A percentile compares a stretch with the other conserved stretches of the same genome.
Evolutionary conservation across 2,888 invertebrate species (phyloP).

Genomic region (Scaptomyza cyrtandrae): DNA sequence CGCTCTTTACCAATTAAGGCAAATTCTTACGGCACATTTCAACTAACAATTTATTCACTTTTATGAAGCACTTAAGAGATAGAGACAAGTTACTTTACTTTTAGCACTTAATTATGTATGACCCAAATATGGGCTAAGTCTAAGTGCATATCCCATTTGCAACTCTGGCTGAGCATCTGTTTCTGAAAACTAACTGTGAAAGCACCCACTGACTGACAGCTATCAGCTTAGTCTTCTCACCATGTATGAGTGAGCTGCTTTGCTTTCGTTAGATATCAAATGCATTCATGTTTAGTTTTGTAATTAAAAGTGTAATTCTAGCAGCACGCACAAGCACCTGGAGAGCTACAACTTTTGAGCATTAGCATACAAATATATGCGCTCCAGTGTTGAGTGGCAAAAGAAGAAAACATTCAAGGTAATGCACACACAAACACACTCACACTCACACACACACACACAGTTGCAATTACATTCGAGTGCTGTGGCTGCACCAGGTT

Average conservation of each 20-base stretch:
- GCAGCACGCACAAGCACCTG: conserved; percentile 55
- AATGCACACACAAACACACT: conserved; percentile 21
- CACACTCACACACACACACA: conserved; percentile 9
- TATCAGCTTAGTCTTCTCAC: conserved; percentile 2
- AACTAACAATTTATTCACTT: conserved; percentile 26
- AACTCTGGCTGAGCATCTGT: conserved; percentile 23
- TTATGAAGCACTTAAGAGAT: conserved; percentile 2
- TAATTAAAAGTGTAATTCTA: conserved; percentile 76
- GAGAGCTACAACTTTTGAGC: conserved; percentile 21
- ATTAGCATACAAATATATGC: conserved; percentile 76
- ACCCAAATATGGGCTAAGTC: conserved; percentile 42
- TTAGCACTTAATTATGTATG: conserved; percentile 29
- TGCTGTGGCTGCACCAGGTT: conserved; percentile 52
- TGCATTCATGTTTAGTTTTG: conserved; percentile 75
- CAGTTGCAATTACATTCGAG: conserved; percentile 48
- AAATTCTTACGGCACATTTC: not conserved
- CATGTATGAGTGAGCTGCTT: conserved; percentile 6
- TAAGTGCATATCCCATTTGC: conserved; percentile 23
- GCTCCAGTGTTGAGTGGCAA: conserved; percentile 55
- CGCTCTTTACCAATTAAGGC: conserved; percentile 8
- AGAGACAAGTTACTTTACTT: conserved; percentile 14
- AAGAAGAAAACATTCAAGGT: conserved; percentile 61
- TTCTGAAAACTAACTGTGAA: conserved; percentile 12
- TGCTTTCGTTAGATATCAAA: conserved; percentile 66
- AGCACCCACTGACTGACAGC: conserved; percentile 3